Percentiles rank a stretch among this genome's conserved stretches.
phyloP scores from a whole-genome alignment of 2,113 vertebrate species.

The Nematolebias whitei region DNA sequence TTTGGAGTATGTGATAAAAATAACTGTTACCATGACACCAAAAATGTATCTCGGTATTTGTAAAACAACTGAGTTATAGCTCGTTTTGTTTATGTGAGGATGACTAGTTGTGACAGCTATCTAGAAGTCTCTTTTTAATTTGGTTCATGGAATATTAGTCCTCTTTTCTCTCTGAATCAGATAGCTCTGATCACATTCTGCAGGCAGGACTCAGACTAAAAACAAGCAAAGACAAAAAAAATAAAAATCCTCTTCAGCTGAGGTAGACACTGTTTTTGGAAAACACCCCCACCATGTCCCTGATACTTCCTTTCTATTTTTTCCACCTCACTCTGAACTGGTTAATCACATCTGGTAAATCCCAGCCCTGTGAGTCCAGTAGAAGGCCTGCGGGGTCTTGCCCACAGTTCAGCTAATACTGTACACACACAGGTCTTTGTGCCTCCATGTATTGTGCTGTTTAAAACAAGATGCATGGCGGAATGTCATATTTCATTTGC shows the following conservation, averaged over 20 bases:
- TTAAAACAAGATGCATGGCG: conserved; percentile 36
- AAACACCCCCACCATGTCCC: conserved; percentile 47
- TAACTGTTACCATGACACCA: no score
- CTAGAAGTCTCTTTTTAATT: no score
- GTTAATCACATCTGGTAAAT: conserved; percentile 67
- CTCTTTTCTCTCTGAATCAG: background rate
- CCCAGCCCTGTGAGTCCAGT: conserved; percentile 46
- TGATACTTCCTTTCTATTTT: conserved; percentile 32
- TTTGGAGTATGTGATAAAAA: no score
- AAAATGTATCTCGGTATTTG: no score
- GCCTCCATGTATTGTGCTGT: conserved; percentile 36
- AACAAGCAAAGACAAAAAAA: conserved; percentile 12
- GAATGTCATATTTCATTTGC: conserved; percentile 67
- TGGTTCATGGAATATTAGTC: no score
- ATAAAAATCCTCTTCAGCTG: conserved; percentile 21
- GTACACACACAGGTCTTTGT: conserved; percentile 38
- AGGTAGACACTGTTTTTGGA: conserved; percentile 40
- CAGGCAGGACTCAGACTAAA: no score
- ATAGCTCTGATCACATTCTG: no score
- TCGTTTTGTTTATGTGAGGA: no score
- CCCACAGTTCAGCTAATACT: conserved; percentile 37
- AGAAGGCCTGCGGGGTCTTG: conserved; percentile 54
- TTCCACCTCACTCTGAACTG: conserved; percentile 60
- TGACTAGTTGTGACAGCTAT: no score
- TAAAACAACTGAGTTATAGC: no score